Conservation (phyloP, 2,797 vertebrate species). For the Brachymystax lenok region DNA sequence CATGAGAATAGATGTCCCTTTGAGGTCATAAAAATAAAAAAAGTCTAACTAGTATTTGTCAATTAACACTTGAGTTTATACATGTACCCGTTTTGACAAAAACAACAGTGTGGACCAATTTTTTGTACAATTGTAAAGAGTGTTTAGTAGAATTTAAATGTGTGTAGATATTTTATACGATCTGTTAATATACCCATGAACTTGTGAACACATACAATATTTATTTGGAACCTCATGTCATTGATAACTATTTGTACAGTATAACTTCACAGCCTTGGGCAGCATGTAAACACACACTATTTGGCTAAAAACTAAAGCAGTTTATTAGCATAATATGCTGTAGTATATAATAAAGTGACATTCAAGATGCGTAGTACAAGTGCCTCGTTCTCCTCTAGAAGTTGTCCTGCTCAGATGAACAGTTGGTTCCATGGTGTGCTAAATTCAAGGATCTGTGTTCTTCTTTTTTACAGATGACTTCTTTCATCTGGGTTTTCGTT, state of each 20-base stretch:
- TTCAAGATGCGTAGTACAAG: not conserved
- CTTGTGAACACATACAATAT: conserved; percentile 17
- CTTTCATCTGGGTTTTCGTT: conserved; percentile 5
- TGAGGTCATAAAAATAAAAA: not conserved
- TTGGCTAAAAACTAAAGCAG: not conserved
- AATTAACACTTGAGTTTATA: conserved; percentile 23
- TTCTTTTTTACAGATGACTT: not conserved
- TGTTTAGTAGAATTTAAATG: conserved; percentile 15
- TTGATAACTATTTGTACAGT: conserved; percentile 6
- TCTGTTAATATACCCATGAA: conserved; percentile 18
- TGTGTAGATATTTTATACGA: conserved; percentile 6
- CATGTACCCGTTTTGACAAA: conserved; percentile 31
- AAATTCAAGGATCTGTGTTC: not conserved
- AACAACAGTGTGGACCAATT: conserved; percentile 13
- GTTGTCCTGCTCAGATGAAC: not conserved
- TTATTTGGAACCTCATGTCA: conserved; percentile 14
- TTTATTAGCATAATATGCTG: conserved; percentile 7
- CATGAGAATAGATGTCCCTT: not conserved
- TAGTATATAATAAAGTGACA: conserved; percentile 21
- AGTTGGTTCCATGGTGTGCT: not conserved
- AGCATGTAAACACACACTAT: not conserved
- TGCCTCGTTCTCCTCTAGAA: conserved; percentile 7
- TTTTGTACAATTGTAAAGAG: conserved; percentile 28
- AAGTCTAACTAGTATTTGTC: not conserved
- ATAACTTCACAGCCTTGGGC: conserved; percentile 10